Base-by-base conservation (phyloP, 1,140 invertebrate species). In the Drepana arcuata region DNA sequence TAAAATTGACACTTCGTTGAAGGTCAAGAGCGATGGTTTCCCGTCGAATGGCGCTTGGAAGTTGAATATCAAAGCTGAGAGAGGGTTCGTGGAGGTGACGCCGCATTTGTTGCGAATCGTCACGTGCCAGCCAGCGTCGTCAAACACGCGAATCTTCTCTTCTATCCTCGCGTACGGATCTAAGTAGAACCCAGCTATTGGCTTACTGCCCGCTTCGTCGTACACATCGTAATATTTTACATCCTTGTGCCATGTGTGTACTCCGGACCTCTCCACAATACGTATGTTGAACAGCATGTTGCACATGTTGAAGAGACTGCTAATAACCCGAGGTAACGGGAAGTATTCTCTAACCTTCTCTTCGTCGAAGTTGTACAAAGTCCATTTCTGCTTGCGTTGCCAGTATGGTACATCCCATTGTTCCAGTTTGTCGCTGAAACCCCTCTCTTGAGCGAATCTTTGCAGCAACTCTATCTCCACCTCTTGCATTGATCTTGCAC, bases 321-420 rank as follows among this genome's bases (percentile, higher is more conserved):
- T 73, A 1, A 96, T 77, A 7, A 97, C 95, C 41, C 85, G 86
- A 0, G 90, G 88, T 7, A 96, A 68, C 0, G 94, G 93, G 59
- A 98, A 98, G 75, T 92, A 97, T 65, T 94, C 88, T 4, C 88
- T 82, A 9, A 95, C 79, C 40, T 88, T 83, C 25, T 89, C 86
- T 45, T 95, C 90, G 44, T 93, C 88, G 48, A 89, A 88, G 38
- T 88, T 85, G 52, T 86, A 93, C 7, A 90, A 70, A 1, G 80
- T 84, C 56, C 84, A 84, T 35, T 86, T 83, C 53, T 92, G 89
- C 65, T 92, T 91, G 57, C 91, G 87, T 41, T 88, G 85, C 93
- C 94, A 98, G 63, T 92, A 98, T 3, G 90, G 86, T 32, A 98
- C 84, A 75, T 98, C 96, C 89, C 93, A 98, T 24, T 89, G 82